phyloP scores from a whole-genome alignment of 2,797 vertebrate genomes.

The Adelosebastes latens region DNA sequence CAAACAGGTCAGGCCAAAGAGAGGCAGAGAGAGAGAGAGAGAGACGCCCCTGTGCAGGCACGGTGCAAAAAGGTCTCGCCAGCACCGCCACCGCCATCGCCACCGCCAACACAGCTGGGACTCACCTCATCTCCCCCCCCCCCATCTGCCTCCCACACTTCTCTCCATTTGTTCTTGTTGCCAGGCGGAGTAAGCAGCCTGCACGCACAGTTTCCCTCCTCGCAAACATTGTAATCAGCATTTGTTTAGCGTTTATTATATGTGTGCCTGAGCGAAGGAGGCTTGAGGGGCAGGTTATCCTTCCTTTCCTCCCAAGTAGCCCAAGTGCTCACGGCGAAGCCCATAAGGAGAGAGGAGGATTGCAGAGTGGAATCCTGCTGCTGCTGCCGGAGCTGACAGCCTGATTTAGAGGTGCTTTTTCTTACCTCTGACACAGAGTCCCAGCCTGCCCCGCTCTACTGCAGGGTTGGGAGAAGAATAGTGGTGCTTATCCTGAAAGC shows the following conservation, averaged over 20 bases:
- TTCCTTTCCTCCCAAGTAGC: slow-evolving; percentile 48
- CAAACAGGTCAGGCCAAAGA: slow-evolving; percentile 84
- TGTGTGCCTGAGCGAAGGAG: slow-evolving; percentile 54
- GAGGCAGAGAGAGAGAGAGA: slow-evolving; percentile 55
- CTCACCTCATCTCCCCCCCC: slow-evolving; percentile 45
- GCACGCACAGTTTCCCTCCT: slow-evolving; percentile 46
- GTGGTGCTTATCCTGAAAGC: slow-evolving; percentile 73
- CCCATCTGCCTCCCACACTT: slow-evolving; percentile 32
- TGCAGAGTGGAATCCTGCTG: slow-evolving; percentile 51
- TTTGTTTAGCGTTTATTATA: slow-evolving; percentile 80
- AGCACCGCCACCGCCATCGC: slow-evolving; percentile 67
- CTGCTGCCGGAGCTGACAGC: slow-evolving; percentile 54
- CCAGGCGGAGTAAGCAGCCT: slow-evolving; percentile 62
- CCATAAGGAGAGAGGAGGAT: slow-evolving; percentile 47
- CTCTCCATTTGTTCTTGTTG: slow-evolving; percentile 72
- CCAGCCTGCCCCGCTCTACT: slow-evolving; percentile 56
- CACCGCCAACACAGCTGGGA: slow-evolving; percentile 84
- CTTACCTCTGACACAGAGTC: slow-evolving; percentile 69
- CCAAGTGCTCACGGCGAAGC: slow-evolving; percentile 47
- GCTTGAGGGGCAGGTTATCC: slow-evolving; percentile 43
- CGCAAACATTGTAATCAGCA: slow-evolving; percentile 76
- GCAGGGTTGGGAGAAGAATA: slow-evolving; percentile 65
- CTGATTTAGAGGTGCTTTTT: slow-evolving; percentile 75
- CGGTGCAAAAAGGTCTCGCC: slow-evolving; percentile 78
- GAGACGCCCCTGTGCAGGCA: slow-evolving; percentile 74